phyloP scores from a whole-genome alignment of 1,140 invertebrate genomes.

The Bactericera cockerelli region DNA sequence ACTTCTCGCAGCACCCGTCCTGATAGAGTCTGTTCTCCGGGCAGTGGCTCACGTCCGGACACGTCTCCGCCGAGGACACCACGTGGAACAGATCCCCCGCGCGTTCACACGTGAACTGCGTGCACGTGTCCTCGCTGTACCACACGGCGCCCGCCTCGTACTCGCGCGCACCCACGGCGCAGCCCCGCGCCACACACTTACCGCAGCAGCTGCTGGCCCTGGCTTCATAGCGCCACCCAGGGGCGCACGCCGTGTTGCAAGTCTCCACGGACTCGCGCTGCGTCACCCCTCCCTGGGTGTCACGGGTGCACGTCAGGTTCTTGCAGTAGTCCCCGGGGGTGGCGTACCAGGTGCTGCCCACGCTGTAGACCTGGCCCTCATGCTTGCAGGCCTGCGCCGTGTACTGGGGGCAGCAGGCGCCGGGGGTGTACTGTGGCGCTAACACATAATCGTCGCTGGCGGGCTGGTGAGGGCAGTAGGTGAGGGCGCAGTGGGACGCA shows the following conservation, averaged over 20 bases:
- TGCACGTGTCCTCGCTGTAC: slow-evolving; percentile 49
- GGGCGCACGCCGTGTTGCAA: slow-evolving; percentile 27
- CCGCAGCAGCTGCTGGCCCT: slow-evolving; percentile 46
- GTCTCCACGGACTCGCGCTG: slow-evolving; percentile 27
- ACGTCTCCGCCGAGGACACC: slow-evolving; percentile 34
- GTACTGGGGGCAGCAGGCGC: slow-evolving; percentile 43
- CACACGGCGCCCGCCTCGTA: slow-evolving; percentile 38
- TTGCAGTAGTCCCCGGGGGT: slow-evolving; percentile 34
- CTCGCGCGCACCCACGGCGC: slow-evolving; percentile 38
- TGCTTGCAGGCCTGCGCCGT: slow-evolving; percentile 42
- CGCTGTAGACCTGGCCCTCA: slow-evolving; percentile 34
- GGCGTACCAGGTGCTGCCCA: slow-evolving; percentile 38
- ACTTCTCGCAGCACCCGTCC: slow-evolving; percentile 48
- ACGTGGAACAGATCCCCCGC: slow-evolving; percentile 36
- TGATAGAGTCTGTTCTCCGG: slow-evolving; percentile 34
- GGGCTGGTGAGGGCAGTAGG: slow-evolving; percentile 31
- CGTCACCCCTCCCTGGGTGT: slow-evolving; percentile 30
- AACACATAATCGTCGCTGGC: slow-evolving; percentile 36
- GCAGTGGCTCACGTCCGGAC: slow-evolving; percentile 44
- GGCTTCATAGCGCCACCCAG: slow-evolving; percentile 18
- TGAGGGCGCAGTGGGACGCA: slow-evolving; percentile 28
- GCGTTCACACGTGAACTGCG: slow-evolving; percentile 37
- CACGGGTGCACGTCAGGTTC: slow-evolving; percentile 33
- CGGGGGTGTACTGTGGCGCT: slow-evolving; percentile 32
- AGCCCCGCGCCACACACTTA: slow-evolving; percentile 44